phyloP scores from a whole-genome alignment of 2,113 vertebrate genomes.

The Alexandromys fortis region DNA sequence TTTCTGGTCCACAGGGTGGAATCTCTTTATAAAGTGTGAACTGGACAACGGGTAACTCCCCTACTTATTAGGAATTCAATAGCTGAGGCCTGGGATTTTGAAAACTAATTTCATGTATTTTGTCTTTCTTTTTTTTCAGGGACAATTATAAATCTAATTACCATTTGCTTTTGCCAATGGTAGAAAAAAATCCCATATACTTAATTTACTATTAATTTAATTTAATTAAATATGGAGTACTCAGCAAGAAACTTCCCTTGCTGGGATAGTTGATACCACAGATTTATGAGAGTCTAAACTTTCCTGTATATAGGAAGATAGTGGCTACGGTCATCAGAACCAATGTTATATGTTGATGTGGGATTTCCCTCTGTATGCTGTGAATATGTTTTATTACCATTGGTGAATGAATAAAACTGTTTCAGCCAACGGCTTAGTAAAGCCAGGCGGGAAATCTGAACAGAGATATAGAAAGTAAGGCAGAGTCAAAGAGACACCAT shows the following conservation, averaged over 20 bases:
- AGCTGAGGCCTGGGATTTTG: not conserved
- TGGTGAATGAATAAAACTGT: too few species aligned
- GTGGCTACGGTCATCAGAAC: not conserved
- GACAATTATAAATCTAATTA: not conserved
- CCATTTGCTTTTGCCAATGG: not conserved
- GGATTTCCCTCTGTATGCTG: too few species aligned
- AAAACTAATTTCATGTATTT: not conserved
- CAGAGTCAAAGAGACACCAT: too few species aligned
- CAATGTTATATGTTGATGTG: not conserved
- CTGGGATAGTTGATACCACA: not conserved
- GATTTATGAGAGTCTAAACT: not conserved
- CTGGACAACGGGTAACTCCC: not conserved
- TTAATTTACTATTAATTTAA: not conserved
- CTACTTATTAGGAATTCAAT: not conserved
- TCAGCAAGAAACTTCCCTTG: not conserved
- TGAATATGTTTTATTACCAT: too few species aligned
- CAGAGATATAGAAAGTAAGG: too few species aligned
- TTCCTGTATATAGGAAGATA: not conserved
- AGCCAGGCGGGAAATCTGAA: too few species aligned
- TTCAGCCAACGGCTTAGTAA: too few species aligned
- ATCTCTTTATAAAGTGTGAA: not conserved
- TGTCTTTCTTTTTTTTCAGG: not conserved
- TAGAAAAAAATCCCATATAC: not conserved
- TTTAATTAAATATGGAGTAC: not conserved
- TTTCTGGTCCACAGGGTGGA: not conserved